Conservation (phyloP, 2,888 invertebrate species). For the Microplitis manilae region DNA sequence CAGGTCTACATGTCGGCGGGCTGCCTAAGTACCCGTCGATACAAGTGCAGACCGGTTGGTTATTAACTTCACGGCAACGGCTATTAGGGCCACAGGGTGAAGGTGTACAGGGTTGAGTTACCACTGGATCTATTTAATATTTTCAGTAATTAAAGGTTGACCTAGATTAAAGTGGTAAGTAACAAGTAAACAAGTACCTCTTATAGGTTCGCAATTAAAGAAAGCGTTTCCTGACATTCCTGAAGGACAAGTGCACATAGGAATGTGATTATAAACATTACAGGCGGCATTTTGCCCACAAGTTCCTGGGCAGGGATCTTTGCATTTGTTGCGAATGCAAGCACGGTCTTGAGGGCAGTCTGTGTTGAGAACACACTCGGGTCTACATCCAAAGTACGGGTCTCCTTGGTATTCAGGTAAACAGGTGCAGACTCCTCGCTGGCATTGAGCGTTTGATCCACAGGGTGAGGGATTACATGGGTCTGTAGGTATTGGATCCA, state of each 20-base stretch:
- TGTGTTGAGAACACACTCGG: conserved; percentile 77
- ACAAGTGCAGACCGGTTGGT: conserved; percentile 79
- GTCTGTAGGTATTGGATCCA: conserved; percentile 70
- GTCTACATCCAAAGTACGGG: conserved; percentile 72
- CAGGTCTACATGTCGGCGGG: conserved; percentile 79
- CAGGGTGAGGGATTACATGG: conserved; percentile 66
- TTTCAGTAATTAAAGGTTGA: background rate
- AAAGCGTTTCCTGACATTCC: conserved; percentile 83
- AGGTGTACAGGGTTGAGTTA: conserved; percentile 75
- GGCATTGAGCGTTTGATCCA: conserved; percentile 69
- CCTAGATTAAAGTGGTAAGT: too few relatives aligned
- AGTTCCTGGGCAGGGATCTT: conserved; percentile 76
- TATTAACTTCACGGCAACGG: conserved; percentile 77
- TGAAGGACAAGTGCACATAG: conserved; percentile 76
- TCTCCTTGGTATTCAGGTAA: conserved; percentile 68
- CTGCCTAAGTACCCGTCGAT: conserved; percentile 78
- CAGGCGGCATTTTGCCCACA: conserved; percentile 78
- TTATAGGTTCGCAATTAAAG: conserved; percentile 74
- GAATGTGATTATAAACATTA: conserved; percentile 75
- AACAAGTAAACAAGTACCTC: conserved; percentile 49
- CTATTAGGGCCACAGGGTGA: conserved; percentile 81
- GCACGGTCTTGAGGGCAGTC: conserved; percentile 76
- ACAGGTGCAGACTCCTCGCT: conserved; percentile 68
- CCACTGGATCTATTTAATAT: background rate
- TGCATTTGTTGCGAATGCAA: conserved; percentile 77